A percentile compares a stretch with the other conserved stretches of the same genome.
Evolutionary conservation across 2,113 vertebrate species (phyloP).

Genomic region (Pseudorasbora parva): DNA sequence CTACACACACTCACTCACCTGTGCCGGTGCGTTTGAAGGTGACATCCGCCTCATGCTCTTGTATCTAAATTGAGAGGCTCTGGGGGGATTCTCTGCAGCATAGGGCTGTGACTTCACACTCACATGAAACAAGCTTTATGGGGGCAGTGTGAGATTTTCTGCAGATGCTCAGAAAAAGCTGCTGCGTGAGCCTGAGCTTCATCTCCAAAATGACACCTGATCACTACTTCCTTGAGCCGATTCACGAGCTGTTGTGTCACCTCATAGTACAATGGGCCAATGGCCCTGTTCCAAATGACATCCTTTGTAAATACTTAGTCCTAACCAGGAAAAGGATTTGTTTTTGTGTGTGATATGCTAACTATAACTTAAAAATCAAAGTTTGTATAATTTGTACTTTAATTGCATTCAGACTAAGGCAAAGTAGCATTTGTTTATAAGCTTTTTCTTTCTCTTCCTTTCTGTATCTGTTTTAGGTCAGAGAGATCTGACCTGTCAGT

Average conservation of each 20-base stretch:
- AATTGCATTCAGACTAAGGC: neutral
- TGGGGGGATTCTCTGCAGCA: conserved; percentile 9
- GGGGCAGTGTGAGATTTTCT: conserved; percentile 25
- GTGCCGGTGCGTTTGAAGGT: conserved; percentile 14
- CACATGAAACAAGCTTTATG: neutral
- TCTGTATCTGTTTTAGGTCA: conserved; percentile 72
- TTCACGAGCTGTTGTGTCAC: conserved; percentile 6
- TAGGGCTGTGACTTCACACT: neutral
- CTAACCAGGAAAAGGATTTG: neutral
- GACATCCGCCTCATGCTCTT: conserved; percentile 17
- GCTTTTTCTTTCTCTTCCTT: neutral
- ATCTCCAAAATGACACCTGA: neutral
- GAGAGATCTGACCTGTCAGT: conserved; percentile 80
- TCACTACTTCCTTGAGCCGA: neutral
- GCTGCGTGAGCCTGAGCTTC: neutral
- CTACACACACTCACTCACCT: conserved; percentile 1
- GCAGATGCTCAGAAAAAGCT: conserved; percentile 7
- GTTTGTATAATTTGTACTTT: neutral
- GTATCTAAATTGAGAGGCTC: conserved; percentile 31
- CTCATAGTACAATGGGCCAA: neutral
- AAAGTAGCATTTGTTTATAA: neutral
- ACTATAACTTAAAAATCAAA: neutral
- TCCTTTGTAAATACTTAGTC: neutral
- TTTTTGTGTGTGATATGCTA: no score
- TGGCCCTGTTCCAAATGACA: neutral